Conservation (phyloP, 2,888 invertebrate species). For the Ctenicera cuprea region DNA sequence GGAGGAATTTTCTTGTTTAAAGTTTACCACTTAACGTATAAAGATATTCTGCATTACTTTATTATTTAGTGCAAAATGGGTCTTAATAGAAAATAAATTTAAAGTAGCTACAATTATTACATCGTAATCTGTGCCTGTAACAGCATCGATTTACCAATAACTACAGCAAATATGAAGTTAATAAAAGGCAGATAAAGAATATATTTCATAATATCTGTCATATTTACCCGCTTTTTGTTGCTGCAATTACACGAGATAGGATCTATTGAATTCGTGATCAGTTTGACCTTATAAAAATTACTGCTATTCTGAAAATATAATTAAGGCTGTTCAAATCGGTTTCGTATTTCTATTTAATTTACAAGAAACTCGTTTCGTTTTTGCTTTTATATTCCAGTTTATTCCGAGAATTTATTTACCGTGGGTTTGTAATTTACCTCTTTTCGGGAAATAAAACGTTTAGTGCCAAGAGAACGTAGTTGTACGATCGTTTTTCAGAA, state of each 20-base stretch:
- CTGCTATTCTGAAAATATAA: constrained; percentile 40
- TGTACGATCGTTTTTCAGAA: no score
- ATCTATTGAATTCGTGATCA: constrained; percentile 50
- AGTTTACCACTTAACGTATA: no score
- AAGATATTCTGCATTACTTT: no score
- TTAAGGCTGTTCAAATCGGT: constrained; percentile 21
- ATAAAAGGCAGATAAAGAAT: constrained; percentile 45
- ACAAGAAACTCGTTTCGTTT: constrained; percentile 13
- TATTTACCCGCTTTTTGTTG: constrained; percentile 48
- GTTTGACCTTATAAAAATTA: constrained; percentile 48
- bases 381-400: neutral
- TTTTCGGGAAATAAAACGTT: constrained; percentile 4
- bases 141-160: constrained; percentile 26
- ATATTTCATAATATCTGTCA: constrained; percentile 51
- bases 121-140: constrained; percentile 1
- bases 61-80: neutral
- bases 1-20: no score
- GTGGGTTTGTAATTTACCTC: constrained; percentile 12
- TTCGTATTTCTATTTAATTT: constrained; percentile 23
- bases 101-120: constrained; percentile 4
- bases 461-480: neutral
- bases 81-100: constrained; percentile 8
- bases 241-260: constrained; percentile 50
- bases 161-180: constrained; percentile 37
- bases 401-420: constrained; percentile 6